A percentile compares a stretch with the other conserved stretches of the same genome.
Conservation (phyloP, 2,113 vertebrate genomes). For the Hypanus sabinus region DNA sequence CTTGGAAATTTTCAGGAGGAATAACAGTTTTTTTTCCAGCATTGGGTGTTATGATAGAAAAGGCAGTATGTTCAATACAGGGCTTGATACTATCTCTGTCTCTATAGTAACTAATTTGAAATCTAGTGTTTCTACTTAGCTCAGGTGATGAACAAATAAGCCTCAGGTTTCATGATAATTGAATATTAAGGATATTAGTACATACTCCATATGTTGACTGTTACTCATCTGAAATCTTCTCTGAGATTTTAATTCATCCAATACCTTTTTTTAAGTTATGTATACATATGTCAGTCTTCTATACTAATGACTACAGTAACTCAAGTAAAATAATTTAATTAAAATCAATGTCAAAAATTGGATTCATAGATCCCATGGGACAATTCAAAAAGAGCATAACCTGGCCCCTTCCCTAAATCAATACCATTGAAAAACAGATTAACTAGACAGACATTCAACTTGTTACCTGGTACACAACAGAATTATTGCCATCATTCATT, state of each 20-base stretch:
- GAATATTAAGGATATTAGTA: too few relatives aligned
- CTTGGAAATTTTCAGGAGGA: too few relatives aligned
- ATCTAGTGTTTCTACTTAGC: too few relatives aligned
- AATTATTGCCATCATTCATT: background rate
- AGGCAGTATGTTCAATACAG: too few relatives aligned
- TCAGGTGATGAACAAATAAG: background rate
- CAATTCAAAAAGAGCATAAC: background rate
- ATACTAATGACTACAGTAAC: background rate
- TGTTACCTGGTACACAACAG: background rate
- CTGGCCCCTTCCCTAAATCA: background rate
- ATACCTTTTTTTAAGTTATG: background rate
- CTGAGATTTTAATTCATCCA: too few relatives aligned
- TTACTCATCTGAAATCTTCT: too few relatives aligned
- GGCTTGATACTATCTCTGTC: too few relatives aligned
- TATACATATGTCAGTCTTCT: background rate
- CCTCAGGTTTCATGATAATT: background rate
- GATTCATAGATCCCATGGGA: background rate
- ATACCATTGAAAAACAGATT: background rate
- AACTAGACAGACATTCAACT: background rate
- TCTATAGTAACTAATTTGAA: too few relatives aligned
- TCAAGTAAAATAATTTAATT: background rate
- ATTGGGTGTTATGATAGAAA: too few relatives aligned
- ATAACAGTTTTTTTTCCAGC: too few relatives aligned
- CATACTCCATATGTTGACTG: background rate
- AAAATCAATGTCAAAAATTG: background rate